Conservation (phyloP, 2,797 vertebrate genomes). For the Myotis vivesi region DNA sequence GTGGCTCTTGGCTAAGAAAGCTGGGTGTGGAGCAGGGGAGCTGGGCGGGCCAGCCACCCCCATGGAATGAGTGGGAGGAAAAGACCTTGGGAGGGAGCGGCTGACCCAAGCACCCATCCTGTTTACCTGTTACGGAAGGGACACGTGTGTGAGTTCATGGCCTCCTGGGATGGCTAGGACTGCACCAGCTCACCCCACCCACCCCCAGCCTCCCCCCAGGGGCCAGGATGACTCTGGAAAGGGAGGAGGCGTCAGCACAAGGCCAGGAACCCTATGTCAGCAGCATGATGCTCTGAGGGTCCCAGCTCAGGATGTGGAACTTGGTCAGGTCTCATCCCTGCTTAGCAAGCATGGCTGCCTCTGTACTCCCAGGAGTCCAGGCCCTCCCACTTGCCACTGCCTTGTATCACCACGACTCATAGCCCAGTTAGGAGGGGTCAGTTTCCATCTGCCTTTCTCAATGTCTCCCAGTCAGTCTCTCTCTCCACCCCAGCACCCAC, state of each 20-base stretch:
- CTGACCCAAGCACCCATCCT: conserved; percentile 54
- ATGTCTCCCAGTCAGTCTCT: conserved; percentile 45
- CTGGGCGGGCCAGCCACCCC: conserved; percentile 20
- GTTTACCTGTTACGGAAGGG: conserved; percentile 40
- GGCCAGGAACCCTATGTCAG: background rate
- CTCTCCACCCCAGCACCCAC: conserved; percentile 57
- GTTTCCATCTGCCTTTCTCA: conserved; percentile 75
- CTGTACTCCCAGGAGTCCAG: background rate
- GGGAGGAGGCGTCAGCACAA: background rate
- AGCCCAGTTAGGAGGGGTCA: conserved; percentile 41
- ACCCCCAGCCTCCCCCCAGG: background rate
- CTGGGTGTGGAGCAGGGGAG: conserved; percentile 6
- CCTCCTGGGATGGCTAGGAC: background rate
- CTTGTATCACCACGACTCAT: conserved; percentile 40
- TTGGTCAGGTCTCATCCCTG: background rate
- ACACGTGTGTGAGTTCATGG: conserved; percentile 12
- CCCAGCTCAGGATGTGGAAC: background rate
- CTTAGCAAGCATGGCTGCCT: background rate
- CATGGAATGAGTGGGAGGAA: conserved; percentile 53
- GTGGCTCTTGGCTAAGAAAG: background rate
- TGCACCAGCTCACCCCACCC: background rate
- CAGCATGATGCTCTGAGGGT: background rate
- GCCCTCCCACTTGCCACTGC: conserved; percentile 29
- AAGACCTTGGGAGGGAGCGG: conserved; percentile 38
- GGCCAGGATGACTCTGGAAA: background rate